Evolutionary conservation across 2,797 vertebrate genomes (phyloP), one percentile per base, ranked within the genome.

Genomic region (Gobionotothen gibberifrons): DNA sequence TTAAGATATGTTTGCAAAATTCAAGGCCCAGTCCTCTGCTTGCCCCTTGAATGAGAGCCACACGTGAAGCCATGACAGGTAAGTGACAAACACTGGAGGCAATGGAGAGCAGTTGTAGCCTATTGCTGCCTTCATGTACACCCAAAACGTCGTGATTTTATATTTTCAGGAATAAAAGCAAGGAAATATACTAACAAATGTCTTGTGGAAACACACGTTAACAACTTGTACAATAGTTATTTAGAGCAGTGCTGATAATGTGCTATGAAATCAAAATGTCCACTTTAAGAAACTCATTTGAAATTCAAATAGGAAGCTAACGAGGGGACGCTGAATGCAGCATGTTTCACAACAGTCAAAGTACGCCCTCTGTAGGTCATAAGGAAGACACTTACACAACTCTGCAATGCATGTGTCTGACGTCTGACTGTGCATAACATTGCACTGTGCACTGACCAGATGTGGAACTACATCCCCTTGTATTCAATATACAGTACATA

Each of bases 1-100:
- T 69, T 3, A 95, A 51, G 3, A 95, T 69, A 14, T 90, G 81
- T 74, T 69, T 92, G 69, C 93, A 95, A 60, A 95, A 94, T 19
- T 90, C 85, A 17, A 94, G 71, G 0, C 94, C 93, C 16, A 95
- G 78, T 39, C 94, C 94, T 60, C 93, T 88, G 68, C 93, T 94
- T 6, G 91, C 94, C 1, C 94, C 94, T 60, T 96, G 94, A 0
- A 94, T 77, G 0, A 95, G 83, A 0, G 91, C 93, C 0, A 93
- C 16, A 17, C 91, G 80, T 0, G 79, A 82, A 4, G 92, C 89
- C 94, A 95, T 94, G 55, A 55, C 56, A 46, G n/a, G 0, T 0
- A 2, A 47, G 44, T 83, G 72, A 69, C 79, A 0, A 40, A 82
- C 10, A 0, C 5, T 3, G 16, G 16, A 7, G 13, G 9, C 5